phyloP scores from a whole-genome alignment of 2,888 invertebrate species.

The Coelopa pilipes region DNA sequence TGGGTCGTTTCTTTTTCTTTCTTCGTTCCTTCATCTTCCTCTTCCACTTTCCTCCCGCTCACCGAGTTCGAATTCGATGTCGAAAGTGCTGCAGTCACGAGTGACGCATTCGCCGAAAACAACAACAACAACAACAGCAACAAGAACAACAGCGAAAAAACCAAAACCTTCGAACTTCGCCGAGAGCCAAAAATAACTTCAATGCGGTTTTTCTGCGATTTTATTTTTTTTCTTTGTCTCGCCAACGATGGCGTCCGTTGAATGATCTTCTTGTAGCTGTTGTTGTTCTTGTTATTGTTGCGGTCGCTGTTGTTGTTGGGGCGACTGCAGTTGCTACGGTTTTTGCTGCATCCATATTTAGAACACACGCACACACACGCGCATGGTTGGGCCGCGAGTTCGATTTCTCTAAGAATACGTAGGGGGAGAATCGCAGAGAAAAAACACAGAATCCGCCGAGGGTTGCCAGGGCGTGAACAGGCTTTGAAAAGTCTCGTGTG shows the following conservation, averaged over 20 bases:
- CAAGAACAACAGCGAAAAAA: background rate
- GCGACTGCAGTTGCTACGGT: background rate
- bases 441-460: too few relatives aligned
- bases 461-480: too few relatives aligned
- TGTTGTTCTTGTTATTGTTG: background rate
- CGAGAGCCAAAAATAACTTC: slow-evolving; percentile 1
- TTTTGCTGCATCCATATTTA: too few relatives aligned
- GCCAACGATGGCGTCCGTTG: background rate
- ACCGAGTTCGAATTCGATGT: too few relatives aligned
- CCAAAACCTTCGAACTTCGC: background rate
- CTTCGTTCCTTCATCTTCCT: too few relatives aligned
- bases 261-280: background rate
- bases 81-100: too few relatives aligned
- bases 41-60: too few relatives aligned
- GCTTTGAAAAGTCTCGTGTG: too few relatives aligned
- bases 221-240: background rate
- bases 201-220: background rate
- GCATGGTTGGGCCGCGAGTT: background rate
- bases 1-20: too few relatives aligned
- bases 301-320: background rate
- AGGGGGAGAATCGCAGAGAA: too few relatives aligned
- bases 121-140: background rate
- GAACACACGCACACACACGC: too few relatives aligned
- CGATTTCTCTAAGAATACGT: too few relatives aligned
- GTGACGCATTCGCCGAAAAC: background rate